Evolutionary conservation across 2,888 invertebrate species (phyloP), one percentile per base, ranked within the genome.

Genomic region (Cheilosia vernalis): DNA sequence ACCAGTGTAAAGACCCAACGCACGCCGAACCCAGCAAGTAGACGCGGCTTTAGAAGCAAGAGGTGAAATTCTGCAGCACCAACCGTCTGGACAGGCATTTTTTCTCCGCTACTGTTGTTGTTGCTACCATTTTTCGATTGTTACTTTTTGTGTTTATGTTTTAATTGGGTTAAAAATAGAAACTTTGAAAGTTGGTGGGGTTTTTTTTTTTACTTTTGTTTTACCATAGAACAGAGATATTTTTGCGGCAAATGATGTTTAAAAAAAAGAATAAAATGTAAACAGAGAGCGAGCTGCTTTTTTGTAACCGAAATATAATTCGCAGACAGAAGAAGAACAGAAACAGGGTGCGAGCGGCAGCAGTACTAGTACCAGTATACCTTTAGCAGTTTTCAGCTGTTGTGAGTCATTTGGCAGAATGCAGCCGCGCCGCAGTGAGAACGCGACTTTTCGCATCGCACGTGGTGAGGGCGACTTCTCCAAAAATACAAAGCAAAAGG

Each of bases 161-260:
- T 84, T 84, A 84, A 84, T 84, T 84, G 79, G 84, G 80, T 84
- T 84, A 80, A 84, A 84, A 84, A 84, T 84, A 84, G 84, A 84
- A 84, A 84, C 80, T 84, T 84, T 79, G 63, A 84, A 84, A 80
- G 67, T 74, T 80, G 60, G 49, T 56, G 33, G 61, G 53, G 67
- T 73, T 73, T 78, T 55, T 24, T 24, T 24, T 21, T 21, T 21
- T 21, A 2, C 2, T 21, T 82, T 55, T 79, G 21, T 58, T 51
- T 49, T 27, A 24, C 47, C 19, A n/a, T 44, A 49, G 72, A 66
- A 37, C 44, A 47, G 51, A 84, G 64, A 51, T 61, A 74, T 70
- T 87, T 87, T 81, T 84, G 51, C 77, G 84, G 87, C 84, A 81
- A 80, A 77, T 42, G 81, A 77, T 56, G 69, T 69, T 60, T 51